Conservation (phyloP, 2,113 vertebrate genomes). For the Centropus unirufus region DNA sequence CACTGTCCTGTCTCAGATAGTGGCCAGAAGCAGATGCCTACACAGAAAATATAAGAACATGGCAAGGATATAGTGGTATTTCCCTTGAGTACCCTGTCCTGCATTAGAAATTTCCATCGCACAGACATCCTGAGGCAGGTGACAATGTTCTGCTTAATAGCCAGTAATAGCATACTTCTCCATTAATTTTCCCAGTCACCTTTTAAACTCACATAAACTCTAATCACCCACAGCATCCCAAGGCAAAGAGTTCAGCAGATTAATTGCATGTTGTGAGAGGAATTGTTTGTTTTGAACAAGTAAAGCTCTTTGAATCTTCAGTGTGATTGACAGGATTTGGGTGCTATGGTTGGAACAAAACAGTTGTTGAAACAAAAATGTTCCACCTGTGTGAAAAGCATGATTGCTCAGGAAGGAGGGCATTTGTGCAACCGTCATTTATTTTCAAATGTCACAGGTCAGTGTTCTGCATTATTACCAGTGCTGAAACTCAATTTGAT, state of each 20-base stretch:
- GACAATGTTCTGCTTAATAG: neutral
- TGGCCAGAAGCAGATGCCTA: neutral
- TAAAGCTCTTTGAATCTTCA: constrained; percentile 15
- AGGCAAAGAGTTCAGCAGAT: neutral
- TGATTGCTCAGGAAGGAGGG: neutral
- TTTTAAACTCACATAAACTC: neutral
- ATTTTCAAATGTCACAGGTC: constrained; percentile 60
- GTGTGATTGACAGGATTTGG: constrained; percentile 9
- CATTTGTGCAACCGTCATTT: neutral
- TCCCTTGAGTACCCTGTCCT: neutral
- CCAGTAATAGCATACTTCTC: neutral
- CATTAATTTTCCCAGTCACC: neutral
- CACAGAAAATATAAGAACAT: neutral
- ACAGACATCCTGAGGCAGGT: neutral
- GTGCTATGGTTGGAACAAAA: constrained; percentile 46
- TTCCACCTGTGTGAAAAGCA: constrained; percentile 29
- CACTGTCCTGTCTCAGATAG: neutral
- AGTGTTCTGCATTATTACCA: constrained; percentile 48
- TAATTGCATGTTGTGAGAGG: neutral
- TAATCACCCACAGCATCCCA: neutral
- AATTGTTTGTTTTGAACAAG: neutral
- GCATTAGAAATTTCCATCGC: neutral
- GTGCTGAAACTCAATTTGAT: constrained; percentile 1
- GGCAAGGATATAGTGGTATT: neutral
- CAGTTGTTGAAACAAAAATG: constrained; percentile 32